Evolutionary conservation across 2,797 vertebrate genomes (phyloP).

Genomic region (Crenuchus spilurus): DNA sequence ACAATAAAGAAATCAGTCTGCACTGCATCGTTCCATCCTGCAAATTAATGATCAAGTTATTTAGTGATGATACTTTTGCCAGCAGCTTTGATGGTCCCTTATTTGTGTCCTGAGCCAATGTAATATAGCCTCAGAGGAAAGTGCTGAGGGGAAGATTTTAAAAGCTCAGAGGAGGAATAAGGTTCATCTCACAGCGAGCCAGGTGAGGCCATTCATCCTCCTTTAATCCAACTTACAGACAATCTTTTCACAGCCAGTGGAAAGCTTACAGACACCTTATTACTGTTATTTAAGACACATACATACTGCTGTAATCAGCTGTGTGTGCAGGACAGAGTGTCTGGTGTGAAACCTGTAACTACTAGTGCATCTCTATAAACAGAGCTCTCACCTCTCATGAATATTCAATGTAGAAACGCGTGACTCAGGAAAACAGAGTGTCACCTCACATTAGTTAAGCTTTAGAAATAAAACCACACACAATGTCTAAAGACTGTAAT

Average conservation of each 20-base stretch:
- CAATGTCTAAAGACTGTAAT: no score
- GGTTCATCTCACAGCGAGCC: slow-evolving; percentile 33
- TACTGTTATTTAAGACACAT: not conserved
- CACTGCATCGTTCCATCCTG: slow-evolving; percentile 52
- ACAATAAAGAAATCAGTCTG: slow-evolving; percentile 45
- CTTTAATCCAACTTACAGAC: slow-evolving; percentile 40
- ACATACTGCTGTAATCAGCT: not conserved
- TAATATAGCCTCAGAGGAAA: slow-evolving; percentile 47
- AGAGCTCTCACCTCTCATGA: no score
- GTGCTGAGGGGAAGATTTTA: slow-evolving; percentile 53
- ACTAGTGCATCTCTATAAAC: no score
- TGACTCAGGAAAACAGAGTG: no score
- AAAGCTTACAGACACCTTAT: not conserved
- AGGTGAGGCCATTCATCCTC: slow-evolving; percentile 36
- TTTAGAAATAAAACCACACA: no score
- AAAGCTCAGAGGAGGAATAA: slow-evolving; percentile 45
- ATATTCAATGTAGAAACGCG: no score
- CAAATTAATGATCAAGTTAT: slow-evolving; percentile 59
- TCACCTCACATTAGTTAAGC: no score
- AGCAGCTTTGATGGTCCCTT: slow-evolving; percentile 55
- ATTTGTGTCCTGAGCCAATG: slow-evolving; percentile 49
- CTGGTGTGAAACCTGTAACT: no score
- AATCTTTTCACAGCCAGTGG: slow-evolving; percentile 22
- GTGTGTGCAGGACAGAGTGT: not conserved
- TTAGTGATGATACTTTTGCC: slow-evolving; percentile 52